A percentile compares a stretch with the other conserved stretches of the same genome.
Conservation (phyloP, 2,113 vertebrate genomes). For the Calypte anna region DNA sequence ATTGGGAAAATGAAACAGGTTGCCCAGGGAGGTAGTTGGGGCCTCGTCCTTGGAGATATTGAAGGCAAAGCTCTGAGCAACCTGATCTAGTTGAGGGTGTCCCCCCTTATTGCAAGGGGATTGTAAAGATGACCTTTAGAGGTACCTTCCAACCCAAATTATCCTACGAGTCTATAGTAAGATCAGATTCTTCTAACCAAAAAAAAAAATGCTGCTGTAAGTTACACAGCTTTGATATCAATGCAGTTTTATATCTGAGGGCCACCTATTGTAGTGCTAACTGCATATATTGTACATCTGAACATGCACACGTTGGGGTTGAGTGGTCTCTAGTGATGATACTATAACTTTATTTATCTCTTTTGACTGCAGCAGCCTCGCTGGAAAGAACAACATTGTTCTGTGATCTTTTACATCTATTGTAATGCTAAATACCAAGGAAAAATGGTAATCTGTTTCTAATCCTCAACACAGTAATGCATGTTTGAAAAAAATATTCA, state of each 20-base stretch:
- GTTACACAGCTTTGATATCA: background rate
- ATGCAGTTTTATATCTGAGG: background rate
- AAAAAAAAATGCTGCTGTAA: background rate
- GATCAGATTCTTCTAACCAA: background rate
- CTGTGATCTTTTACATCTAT: background rate
- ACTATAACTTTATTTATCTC: background rate
- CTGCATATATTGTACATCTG: background rate
- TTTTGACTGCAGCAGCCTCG: background rate
- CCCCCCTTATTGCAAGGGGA: too few species aligned
- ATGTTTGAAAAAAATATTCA: background rate
- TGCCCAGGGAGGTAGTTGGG: too few species aligned
- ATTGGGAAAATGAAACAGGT: too few species aligned
- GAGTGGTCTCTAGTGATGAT: accelerated
- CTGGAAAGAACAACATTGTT: background rate
- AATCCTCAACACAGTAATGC: background rate
- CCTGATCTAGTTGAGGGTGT: too few species aligned
- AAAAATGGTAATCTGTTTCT: background rate
- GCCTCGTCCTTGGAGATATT: too few species aligned
- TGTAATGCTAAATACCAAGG: background rate
- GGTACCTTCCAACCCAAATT: too few species aligned
- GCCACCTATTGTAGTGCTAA: background rate
- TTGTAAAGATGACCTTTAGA: too few species aligned
- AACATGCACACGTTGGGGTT: background rate
- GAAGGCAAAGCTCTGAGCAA: too few species aligned
- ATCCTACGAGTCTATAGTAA: background rate